Conservation (phyloP, 2,113 vertebrate species). For the Bambusicola thoracicus region DNA sequence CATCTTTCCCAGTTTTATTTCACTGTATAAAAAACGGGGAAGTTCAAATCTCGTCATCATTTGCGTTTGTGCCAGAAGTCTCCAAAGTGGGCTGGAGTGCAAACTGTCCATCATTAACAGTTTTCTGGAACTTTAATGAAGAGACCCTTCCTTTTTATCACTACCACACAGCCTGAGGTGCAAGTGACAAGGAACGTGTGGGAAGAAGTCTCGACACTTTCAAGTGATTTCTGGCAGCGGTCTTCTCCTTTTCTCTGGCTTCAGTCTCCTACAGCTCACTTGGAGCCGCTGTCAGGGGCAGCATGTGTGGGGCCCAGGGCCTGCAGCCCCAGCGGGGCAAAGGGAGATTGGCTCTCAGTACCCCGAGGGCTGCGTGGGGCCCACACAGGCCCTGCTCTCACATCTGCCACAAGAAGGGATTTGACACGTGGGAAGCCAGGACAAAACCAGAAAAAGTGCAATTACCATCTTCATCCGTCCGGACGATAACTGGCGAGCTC, state of each 20-base stretch:
- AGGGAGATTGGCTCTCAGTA: accelerated
- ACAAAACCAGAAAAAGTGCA: neutral
- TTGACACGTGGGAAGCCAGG: accelerated
- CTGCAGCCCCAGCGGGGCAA: neutral
- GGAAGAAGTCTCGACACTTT: neutral
- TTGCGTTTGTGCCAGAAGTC: neutral
- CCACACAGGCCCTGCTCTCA: too few species aligned
- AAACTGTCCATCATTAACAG: neutral
- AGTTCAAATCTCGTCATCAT: neutral
- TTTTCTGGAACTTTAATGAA: neutral
- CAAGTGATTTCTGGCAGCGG: neutral
- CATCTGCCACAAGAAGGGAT: accelerated
- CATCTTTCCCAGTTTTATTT: neutral
- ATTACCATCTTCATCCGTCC: constrained; percentile 96
- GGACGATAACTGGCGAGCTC: constrained; percentile 89
- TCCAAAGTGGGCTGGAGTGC: neutral
- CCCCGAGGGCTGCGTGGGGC: accelerated
- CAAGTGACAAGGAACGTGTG: neutral
- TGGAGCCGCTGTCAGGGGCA: neutral
- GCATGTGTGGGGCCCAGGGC: neutral
- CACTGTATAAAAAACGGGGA: neutral
- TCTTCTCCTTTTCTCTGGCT: neutral
- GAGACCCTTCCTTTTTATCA: neutral
- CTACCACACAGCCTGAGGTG: neutral
- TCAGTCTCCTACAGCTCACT: neutral